Conservation (phyloP, 2,113 vertebrate genomes). For the Lagopus leucura region DNA sequence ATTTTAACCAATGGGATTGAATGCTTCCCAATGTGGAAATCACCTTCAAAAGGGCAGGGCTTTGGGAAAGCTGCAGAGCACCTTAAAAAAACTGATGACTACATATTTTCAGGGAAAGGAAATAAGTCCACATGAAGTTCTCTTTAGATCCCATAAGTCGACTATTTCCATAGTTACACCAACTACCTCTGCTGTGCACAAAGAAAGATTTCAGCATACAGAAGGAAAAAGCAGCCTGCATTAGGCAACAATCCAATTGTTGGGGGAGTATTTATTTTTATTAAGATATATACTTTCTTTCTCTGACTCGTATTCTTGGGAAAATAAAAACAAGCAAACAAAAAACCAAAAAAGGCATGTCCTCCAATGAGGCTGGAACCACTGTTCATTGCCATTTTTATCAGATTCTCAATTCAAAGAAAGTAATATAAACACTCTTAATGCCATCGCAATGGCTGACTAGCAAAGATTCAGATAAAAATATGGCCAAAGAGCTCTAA, state of each 20-base stretch:
- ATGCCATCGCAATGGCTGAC: background rate
- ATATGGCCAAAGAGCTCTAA: background rate
- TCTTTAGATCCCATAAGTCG: conserved; percentile 72
- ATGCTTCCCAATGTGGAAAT: background rate
- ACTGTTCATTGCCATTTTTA: conserved; percentile 19
- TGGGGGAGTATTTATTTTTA: conserved; percentile 51
- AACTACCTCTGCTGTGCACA: conserved; percentile 38
- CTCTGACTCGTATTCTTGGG: conserved; percentile 47
- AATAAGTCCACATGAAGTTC: conserved; percentile 73
- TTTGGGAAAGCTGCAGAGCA: conserved; percentile 53
- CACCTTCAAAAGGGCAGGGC: conserved; percentile 27
- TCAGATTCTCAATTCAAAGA: background rate
- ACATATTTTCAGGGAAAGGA: conserved; percentile 70
- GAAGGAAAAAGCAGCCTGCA: conserved; percentile 70
- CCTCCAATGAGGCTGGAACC: conserved; percentile 42
- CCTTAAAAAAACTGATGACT: conserved; percentile 69
- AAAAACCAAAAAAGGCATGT: conserved; percentile 1
- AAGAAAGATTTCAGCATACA: conserved; percentile 71
- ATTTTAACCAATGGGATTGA: background rate
- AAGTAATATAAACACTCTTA: background rate
- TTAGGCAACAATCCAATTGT: conserved; percentile 71
- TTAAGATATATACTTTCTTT: conserved; percentile 61
- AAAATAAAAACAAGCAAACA: background rate
- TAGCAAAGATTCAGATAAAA: background rate
- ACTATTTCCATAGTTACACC: conserved; percentile 31